A percentile compares a stretch with the other conserved stretches of the same genome.
phyloP scores from a whole-genome alignment of 1,140 invertebrate genomes.

The Euura saliciscinereae region DNA sequence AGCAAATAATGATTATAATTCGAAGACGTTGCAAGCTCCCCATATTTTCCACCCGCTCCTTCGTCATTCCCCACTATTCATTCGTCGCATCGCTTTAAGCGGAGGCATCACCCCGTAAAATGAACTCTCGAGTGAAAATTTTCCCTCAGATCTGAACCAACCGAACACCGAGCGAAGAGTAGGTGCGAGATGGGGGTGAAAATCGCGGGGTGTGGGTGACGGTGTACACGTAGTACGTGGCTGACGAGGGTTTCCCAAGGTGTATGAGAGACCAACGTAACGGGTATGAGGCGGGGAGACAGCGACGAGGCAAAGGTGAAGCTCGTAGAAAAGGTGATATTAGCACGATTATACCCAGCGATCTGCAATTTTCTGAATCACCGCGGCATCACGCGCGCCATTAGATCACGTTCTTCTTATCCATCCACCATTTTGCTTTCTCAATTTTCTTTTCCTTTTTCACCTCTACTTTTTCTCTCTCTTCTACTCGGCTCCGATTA shows the following conservation, averaged over 20 bases:
- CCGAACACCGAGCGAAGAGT: constrained; percentile 11
- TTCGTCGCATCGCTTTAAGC: constrained; percentile 34
- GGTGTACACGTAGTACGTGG: neutral
- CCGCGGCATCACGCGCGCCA: constrained; percentile 39
- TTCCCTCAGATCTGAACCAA: constrained; percentile 34
- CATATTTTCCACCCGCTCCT: constrained; percentile 6
- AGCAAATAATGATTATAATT: neutral
- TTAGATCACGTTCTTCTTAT: constrained; percentile 35
- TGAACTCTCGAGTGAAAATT: constrained; percentile 46
- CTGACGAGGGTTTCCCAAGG: neutral
- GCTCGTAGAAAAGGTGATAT: constrained; percentile 33
- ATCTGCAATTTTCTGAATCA: constrained; percentile 49
- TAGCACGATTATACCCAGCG: constrained; percentile 43
- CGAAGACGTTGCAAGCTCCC: neutral
- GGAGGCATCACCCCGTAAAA: constrained; percentile 47
- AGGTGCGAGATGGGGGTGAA: neutral
- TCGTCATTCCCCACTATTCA: neutral
- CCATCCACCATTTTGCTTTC: neutral
- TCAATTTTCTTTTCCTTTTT: neutral
- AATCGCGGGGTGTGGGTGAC: neutral
- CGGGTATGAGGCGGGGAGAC: neutral
- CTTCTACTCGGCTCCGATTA: constrained; percentile 22
- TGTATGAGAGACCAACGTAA: too few relatives aligned
- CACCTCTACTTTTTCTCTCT: neutral
- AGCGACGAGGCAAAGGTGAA: constrained; percentile 20